These are phyloP conservation scores for Eupithecia centaureata DNA, from an alignment of 2,888 invertebrate genomes.

Conservation along the genomic window DNA sequence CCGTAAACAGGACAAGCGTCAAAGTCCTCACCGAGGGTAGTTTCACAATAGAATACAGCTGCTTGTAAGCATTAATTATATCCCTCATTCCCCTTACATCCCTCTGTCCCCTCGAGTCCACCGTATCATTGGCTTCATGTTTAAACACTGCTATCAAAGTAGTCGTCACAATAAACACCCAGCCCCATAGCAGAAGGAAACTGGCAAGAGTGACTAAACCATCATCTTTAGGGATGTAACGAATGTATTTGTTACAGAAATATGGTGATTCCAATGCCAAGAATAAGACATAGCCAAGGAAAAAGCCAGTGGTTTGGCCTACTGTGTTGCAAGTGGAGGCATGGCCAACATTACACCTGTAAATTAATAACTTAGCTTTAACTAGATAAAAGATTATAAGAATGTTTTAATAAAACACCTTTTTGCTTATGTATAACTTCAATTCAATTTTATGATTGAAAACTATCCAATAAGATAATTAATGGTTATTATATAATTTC, in stretches of 20 bases:
- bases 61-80: conserved; percentile 89
- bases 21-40: conserved; percentile 92
- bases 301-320: conserved; percentile 99
- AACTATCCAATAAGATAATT: too few relatives aligned
- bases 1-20: conserved; percentile 92
- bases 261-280: conserved; percentile 97
- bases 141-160: conserved; percentile 95
- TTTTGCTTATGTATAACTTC: too few relatives aligned
- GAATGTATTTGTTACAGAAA: conserved; percentile 97
- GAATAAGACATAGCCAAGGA: conserved; percentile 98
- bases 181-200: conserved; percentile 98
- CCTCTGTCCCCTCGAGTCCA: conserved; percentile 50
- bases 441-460: too few relatives aligned
- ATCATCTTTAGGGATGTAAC: conserved; percentile 86
- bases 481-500: too few relatives aligned
- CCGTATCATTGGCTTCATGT: conserved; percentile 86
- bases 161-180: conserved; percentile 94
- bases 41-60: conserved; percentile 91
- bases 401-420: too few relatives aligned
- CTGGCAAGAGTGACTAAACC: conserved; percentile 90
- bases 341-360: conserved; percentile 96
- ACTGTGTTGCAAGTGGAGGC: conserved; percentile 99
- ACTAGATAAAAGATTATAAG: too few relatives aligned
- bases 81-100: conserved; percentile 71
- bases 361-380: conserved; percentile 40